phyloP scores from a whole-genome alignment of 2,888 invertebrate species.

The Clusia tigrina region DNA sequence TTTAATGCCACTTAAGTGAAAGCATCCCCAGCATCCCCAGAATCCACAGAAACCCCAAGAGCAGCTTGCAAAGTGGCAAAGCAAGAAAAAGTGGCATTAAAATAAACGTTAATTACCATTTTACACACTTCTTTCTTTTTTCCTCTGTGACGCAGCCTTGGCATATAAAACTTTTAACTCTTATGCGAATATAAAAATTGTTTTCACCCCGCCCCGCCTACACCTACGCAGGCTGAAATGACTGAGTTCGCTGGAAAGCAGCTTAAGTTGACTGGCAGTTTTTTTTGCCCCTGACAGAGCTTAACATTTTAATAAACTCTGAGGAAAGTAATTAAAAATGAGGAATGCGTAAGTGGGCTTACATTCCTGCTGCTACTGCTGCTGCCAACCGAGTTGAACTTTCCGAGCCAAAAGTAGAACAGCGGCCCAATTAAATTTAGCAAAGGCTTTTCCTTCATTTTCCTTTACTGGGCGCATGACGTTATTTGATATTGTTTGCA shows the following conservation, averaged over 20 bases:
- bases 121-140: constrained; percentile 25
- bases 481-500: constrained; percentile 24
- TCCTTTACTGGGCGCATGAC: neutral
- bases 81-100: constrained; percentile 30
- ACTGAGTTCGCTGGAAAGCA: neutral
- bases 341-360: too few relatives aligned
- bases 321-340: constrained; percentile 24
- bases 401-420: neutral
- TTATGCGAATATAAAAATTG: neutral
- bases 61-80: constrained; percentile 3
- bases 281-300: constrained; percentile 2
- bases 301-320: constrained; percentile 29
- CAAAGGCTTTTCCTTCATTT: constrained; percentile 11
- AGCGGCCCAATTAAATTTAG: constrained; percentile 6
- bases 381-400: too few relatives aligned
- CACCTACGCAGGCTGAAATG: neutral
- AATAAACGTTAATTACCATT: constrained; percentile 37
- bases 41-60: too few relatives aligned
- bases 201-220: neutral
- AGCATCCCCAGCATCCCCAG: neutral
- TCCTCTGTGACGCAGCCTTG: constrained; percentile 20
- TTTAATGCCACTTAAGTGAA: constrained; percentile 25
- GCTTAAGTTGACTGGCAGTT: neutral
- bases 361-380: too few relatives aligned
- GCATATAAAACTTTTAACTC: constrained; percentile 1